Percentiles rank a stretch among this genome's conserved stretches.
Evolutionary conservation across 2,113 vertebrate species (phyloP).

Genomic region (Phaethornis superciliosus): DNA sequence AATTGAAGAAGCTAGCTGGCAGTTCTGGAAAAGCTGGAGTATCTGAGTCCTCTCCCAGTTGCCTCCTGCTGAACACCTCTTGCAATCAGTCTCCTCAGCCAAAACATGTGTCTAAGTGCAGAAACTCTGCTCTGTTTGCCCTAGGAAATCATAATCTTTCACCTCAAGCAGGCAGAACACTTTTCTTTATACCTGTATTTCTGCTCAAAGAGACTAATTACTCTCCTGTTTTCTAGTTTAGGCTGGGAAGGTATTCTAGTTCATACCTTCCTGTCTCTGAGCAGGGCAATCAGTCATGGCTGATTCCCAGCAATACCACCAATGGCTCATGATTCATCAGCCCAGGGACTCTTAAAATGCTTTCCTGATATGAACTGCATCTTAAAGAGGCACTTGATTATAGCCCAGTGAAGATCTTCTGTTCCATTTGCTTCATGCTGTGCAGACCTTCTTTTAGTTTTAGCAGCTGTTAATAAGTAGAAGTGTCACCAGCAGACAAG

Average conservation of each 20-base stretch:
- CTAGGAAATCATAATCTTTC: not conserved
- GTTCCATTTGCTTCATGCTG: not conserved
- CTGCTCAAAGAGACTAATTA: slow-evolving; percentile 39
- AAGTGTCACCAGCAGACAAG: not conserved
- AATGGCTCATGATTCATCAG: slow-evolving; percentile 50
- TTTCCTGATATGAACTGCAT: slow-evolving; percentile 6
- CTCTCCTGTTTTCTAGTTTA: not conserved
- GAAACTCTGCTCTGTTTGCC: not conserved
- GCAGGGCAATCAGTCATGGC: slow-evolving; percentile 8
- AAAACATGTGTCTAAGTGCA: not conserved
- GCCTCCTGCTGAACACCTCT: not conserved
- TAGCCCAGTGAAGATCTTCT: not conserved
- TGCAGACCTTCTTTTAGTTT: not conserved
- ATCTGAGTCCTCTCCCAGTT: not conserved
- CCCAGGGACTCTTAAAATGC: slow-evolving; percentile 11
- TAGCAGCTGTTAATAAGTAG: not conserved
- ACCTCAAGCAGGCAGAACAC: not conserved
- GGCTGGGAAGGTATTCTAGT: not conserved
- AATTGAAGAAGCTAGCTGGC: not conserved
- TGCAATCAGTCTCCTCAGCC: not conserved
- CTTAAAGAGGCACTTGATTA: not conserved
- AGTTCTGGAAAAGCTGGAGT: not conserved
- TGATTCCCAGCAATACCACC: slow-evolving; percentile 3
- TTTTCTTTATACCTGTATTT: not conserved
- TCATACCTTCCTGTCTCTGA: slow-evolving; percentile 28